Evolutionary conservation across 2,113 vertebrate genomes (phyloP).

Genomic region (Ia io): DNA sequence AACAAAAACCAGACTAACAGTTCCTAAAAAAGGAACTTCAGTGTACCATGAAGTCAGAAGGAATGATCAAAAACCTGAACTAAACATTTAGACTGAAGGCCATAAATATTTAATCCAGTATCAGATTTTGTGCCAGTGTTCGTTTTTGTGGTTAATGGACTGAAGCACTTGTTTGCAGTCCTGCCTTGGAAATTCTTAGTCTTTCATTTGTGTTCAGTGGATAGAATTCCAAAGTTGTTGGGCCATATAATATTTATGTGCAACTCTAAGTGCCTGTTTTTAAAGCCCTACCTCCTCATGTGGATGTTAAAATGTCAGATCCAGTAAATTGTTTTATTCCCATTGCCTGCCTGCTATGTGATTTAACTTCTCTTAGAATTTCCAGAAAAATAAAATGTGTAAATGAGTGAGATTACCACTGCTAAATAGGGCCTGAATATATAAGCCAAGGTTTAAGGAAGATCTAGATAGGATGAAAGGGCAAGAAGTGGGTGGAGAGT

Average conservation of each 20-base stretch:
- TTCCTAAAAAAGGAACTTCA: neutral
- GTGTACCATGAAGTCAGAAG: neutral
- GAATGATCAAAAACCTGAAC: neutral
- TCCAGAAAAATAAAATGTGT: constrained; percentile 44
- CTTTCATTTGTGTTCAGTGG: neutral
- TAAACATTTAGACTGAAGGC: constrained; percentile 23
- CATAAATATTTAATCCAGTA: constrained; percentile 7
- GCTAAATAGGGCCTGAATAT: neutral
- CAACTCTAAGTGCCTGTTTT: constrained; percentile 11
- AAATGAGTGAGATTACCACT: constrained; percentile 11
- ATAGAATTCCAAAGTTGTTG: neutral
- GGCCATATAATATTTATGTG: neutral
- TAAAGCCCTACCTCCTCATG: constrained; percentile 2
- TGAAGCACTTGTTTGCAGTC: neutral
- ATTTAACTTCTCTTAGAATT: constrained; percentile 29
- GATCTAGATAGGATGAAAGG: neutral
- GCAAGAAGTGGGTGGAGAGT: neutral
- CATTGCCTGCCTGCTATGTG: neutral
- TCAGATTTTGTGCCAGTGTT: constrained; percentile 4
- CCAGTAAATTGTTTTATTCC: constrained; percentile 11
- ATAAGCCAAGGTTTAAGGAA: constrained; percentile 8
- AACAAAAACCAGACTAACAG: neutral
- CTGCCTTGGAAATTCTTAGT: neutral
- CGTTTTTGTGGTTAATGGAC: neutral
- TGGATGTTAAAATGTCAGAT: constrained; percentile 8